phyloP scores from a whole-genome alignment of 2,113 vertebrate species.

The Onychostruthus taczanowskii region DNA sequence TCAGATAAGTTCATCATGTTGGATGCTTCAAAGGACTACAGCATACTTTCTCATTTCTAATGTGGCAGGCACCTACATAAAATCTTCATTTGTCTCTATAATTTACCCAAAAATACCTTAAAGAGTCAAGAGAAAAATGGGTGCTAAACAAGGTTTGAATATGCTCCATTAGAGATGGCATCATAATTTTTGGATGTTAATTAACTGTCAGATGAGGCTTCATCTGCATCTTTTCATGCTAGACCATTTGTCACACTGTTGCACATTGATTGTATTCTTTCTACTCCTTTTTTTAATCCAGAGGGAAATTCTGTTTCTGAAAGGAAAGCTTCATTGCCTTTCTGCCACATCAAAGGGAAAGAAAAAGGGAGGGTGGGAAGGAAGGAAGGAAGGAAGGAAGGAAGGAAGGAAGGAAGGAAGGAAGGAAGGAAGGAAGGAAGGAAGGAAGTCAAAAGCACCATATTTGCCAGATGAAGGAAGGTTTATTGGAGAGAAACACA shows the following conservation, averaged over 20 bases:
- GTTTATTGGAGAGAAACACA: not conserved
- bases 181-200: not conserved
- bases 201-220: not conserved
- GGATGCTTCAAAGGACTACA: not conserved
- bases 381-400: rapidly evolving
- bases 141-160: not conserved
- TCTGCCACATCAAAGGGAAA: not conserved
- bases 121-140: not conserved
- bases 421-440: not conserved
- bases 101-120: not conserved
- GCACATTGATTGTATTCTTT: not conserved
- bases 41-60: not conserved
- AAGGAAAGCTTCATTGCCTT: not conserved
- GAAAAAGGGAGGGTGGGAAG: rapidly evolving
- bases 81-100: not conserved
- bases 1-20: not conserved
- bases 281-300: not conserved
- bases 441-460: rapidly evolving
- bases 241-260: not conserved
- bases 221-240: not conserved
- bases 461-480: not conserved
- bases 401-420: rapidly evolving
- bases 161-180: not conserved
- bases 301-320: not conserved
- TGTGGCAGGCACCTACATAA: not conserved